Evolutionary conservation across 2,888 invertebrate genomes (phyloP).

Genomic region (Machimus rusticus): DNA sequence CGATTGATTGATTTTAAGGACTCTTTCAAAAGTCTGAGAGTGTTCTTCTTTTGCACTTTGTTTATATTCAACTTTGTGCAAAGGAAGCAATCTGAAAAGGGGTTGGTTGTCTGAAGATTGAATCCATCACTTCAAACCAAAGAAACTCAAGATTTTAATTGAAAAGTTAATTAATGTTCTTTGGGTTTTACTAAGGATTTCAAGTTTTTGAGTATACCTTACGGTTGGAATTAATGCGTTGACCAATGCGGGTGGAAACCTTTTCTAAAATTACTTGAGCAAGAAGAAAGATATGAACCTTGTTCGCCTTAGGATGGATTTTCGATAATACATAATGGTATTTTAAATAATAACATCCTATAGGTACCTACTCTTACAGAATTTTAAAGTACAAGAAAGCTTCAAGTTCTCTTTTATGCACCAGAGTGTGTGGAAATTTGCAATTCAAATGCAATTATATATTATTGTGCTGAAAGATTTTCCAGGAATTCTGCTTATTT

Average conservation of each 20-base stretch:
- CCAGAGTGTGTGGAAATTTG: background rate
- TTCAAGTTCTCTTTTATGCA: background rate
- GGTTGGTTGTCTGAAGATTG: background rate
- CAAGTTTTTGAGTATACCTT: background rate
- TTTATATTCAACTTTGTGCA: background rate
- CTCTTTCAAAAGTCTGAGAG: constrained; percentile 3
- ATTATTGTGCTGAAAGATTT: background rate
- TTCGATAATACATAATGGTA: background rate
- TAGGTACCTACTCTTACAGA: too few relatives aligned
- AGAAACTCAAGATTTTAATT: constrained; percentile 6
- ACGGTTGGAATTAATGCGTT: background rate
- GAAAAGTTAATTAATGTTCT: constrained; percentile 32
- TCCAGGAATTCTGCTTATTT: background rate
- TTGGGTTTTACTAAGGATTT: background rate
- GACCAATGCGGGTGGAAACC: background rate
- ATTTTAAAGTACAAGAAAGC: background rate
- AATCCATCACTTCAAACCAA: background rate
- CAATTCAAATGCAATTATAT: background rate
- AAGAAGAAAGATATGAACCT: background rate
- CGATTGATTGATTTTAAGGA: constrained; percentile 23
- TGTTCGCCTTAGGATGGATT: background rate
- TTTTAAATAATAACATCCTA: background rate
- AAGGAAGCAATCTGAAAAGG: background rate
- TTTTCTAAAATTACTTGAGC: background rate
- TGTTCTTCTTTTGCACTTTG: background rate